Conservation (phyloP, 1,140 invertebrate species). For the Papilio xuthus region DNA sequence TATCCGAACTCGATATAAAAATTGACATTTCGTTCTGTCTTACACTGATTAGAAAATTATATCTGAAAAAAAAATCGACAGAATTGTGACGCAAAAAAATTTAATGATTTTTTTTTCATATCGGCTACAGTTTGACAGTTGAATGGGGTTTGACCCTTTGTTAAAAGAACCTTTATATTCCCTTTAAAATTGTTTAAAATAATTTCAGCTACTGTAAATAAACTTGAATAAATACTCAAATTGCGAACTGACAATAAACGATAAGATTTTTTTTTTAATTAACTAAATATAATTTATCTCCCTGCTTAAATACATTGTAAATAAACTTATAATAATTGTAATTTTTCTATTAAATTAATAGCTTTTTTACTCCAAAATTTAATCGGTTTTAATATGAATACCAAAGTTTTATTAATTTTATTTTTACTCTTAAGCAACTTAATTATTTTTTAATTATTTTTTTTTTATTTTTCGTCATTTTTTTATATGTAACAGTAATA, state of each 20-base stretch:
- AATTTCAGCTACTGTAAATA: conserved; percentile 49
- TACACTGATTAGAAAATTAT: neutral
- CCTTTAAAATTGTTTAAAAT: conserved; percentile 41
- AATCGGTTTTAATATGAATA: conserved; percentile 79
- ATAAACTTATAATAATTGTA: conserved; percentile 67
- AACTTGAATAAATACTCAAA: conserved; percentile 77
- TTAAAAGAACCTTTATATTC: conserved; percentile 28
- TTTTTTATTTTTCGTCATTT: conserved; percentile 54
- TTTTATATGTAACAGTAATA: conserved; percentile 61
- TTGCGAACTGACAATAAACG: conserved; percentile 77
- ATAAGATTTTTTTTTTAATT: conserved; percentile 65
- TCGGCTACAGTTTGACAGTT: conserved; percentile 27
- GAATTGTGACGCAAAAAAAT: neutral
- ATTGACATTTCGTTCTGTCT: conserved; percentile 12
- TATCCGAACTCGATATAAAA: neutral
- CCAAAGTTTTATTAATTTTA: conserved; percentile 80
- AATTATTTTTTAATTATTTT: conserved; percentile 67
- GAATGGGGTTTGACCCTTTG: conserved; percentile 31
- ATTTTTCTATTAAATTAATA: conserved; percentile 67
- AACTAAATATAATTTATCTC: conserved; percentile 66
- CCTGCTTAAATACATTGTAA: conserved; percentile 70
- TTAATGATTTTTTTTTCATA: neutral
- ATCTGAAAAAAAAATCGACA: neutral
- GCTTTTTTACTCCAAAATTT: conserved; percentile 76
- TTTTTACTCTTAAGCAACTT: conserved; percentile 75